These are phyloP conservation scores for Brachionus manjavacas DNA, from an alignment of 1,140 invertebrate genomes.

Conservation along the genomic window DNA sequence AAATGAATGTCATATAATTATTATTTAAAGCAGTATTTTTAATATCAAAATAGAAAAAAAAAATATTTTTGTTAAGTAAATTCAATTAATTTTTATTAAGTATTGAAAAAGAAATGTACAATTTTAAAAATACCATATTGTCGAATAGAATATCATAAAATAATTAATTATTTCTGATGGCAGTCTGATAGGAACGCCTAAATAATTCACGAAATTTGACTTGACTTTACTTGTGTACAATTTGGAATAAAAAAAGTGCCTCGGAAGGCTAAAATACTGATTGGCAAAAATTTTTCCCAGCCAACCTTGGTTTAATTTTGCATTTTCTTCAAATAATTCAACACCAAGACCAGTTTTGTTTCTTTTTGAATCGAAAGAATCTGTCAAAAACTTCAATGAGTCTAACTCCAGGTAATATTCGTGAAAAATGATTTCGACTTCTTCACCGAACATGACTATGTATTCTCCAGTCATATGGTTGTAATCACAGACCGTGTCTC, in stretches of 20 bases:
- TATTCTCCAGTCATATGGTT: constrained; percentile 1
- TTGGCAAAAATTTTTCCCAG: neutral
- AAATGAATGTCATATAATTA: too few relatives aligned
- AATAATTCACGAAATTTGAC: constrained; percentile 14
- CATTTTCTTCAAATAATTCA: neutral
- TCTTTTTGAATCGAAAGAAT: neutral
- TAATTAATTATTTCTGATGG: constrained; percentile 11
- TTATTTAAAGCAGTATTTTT: too few relatives aligned
- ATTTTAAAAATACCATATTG: constrained; percentile 24
- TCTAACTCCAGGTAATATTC: neutral
- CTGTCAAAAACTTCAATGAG: neutral
- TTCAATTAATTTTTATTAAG: neutral
- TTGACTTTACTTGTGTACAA: neutral
- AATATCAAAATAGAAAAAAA: too few relatives aligned
- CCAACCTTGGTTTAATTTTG: neutral
- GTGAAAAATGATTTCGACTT: neutral
- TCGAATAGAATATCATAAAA: constrained; percentile 28
- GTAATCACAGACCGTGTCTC: neutral
- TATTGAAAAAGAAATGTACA: neutral
- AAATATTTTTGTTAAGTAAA: neutral
- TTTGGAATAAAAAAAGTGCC: neutral
- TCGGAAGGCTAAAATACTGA: neutral
- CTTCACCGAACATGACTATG: neutral
- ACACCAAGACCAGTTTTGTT: neutral
- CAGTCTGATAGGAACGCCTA: neutral